phyloP scores from a whole-genome alignment of 2,113 vertebrate species.

The Trogon surrucura region DNA sequence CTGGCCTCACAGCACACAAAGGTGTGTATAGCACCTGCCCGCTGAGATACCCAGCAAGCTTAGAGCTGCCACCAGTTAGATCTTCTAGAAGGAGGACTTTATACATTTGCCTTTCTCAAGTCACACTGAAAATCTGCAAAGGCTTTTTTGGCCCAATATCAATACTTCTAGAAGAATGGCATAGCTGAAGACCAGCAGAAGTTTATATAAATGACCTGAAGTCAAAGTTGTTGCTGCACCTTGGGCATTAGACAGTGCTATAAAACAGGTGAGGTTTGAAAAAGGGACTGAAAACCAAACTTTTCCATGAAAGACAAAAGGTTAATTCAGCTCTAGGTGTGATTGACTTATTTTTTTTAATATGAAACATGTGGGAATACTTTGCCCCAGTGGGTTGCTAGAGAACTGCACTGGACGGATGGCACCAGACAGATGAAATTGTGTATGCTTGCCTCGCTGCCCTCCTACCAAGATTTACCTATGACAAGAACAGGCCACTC shows the following conservation, averaged over 20 bases:
- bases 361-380: neutral
- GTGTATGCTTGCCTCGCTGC: neutral
- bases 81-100: neutral
- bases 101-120: neutral
- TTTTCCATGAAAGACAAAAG: neutral
- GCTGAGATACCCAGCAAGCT: neutral
- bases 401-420: neutral
- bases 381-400: neutral
- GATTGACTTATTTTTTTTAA: neutral
- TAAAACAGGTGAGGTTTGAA: neutral
- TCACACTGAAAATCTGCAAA: neutral
- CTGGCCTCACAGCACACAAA: neutral
- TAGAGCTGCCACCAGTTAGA: neutral
- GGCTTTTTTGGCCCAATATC: neutral
- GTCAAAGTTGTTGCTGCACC: neutral
- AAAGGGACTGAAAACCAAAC: neutral
- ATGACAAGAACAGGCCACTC: neutral
- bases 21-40: accelerated
- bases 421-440: neutral
- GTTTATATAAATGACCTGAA: neutral
- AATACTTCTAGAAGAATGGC: neutral
- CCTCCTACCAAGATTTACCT: neutral
- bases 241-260: neutral
- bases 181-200: neutral
- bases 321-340: neutral